Base-by-base conservation (phyloP, 1,140 invertebrate genomes). In the Anoplolepis gracilipes region DNA sequence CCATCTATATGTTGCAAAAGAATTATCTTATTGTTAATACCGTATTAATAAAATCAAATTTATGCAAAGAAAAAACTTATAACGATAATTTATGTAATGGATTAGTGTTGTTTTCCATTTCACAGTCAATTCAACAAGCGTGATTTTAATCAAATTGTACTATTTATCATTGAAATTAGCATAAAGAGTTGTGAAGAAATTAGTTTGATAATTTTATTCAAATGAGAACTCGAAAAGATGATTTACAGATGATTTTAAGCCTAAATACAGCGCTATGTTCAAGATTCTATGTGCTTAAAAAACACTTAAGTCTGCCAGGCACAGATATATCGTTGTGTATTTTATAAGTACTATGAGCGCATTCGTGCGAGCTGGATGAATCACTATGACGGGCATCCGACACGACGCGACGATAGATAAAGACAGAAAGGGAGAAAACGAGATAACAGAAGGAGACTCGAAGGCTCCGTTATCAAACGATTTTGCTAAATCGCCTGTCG, bases 361-460 rank as follows among this genome's bases (percentile, higher is more conserved):
- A 36, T 46, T 42, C 28, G 28, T 16, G 33, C 61, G 42, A 78
- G 46, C 36, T 36, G 53, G 53, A 73, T 82, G 78, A 82, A 73
- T 82, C 78, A 82, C 67, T 73, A 10, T 59, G 67, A 73, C 53
- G 36, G 33, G 30, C 36, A 59, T 57, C 30, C n/a, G 36, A 61
- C 25, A 46, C 36, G 55, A 46, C 67, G 49, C 33, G 30, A 57
- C 59, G 39, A 53, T 25, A 78, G 61, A 42, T 42, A 30, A 59
- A 61, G 30, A 16, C 2, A 33, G 53, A 81, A 25, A 72, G 53
- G 7, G 53, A 30, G n/a, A 30, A 67, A 42, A 79, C 42, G 36
- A 25, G 67, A 73, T 82, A 82, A 61, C 53, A 55, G 36, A 61
- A 82, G 70, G 61, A 46, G 78, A 8, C 53, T 73, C 36, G n/a